Percentiles rank a stretch among this genome's conserved stretches.
phyloP scores from a whole-genome alignment of 2,888 invertebrate species.

The Parapristionchus giblindavisi region DNA sequence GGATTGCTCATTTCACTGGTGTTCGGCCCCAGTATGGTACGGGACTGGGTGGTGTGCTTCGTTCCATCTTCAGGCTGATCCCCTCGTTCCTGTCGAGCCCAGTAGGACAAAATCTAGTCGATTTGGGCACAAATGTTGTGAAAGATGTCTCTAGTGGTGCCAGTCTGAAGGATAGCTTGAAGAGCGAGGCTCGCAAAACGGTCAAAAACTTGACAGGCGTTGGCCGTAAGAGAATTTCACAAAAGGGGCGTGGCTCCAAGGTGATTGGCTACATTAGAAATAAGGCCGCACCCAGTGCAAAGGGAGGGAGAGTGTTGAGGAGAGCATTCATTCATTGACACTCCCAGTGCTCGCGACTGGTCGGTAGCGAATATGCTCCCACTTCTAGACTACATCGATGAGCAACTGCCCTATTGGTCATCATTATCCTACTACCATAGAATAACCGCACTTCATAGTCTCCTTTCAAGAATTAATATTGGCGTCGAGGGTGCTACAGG shows the following conservation, averaged over 20 bases:
- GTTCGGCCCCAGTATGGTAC: neutral
- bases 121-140: neutral
- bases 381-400: neutral
- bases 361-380: neutral
- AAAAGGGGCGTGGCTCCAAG: neutral
- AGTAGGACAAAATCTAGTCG: neutral
- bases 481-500: neutral
- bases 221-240: neutral
- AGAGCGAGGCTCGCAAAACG: neutral
- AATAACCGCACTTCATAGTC: neutral
- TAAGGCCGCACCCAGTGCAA: neutral
- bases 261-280: neutral
- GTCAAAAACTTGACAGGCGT: neutral
- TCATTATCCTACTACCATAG: neutral
- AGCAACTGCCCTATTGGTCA: slow-evolving; percentile 2
- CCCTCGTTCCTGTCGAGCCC: slow-evolving; percentile 8
- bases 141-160: neutral
- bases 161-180: neutral
- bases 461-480: neutral
- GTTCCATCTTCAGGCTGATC: neutral
- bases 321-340: slow-evolving; percentile 7
- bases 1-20: slow-evolving; percentile 1
- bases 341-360: neutral
- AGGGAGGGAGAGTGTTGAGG: too few species aligned
- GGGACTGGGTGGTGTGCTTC: neutral